phyloP scores from a whole-genome alignment of 2,113 vertebrate genomes.

The Colaptes auratus region DNA sequence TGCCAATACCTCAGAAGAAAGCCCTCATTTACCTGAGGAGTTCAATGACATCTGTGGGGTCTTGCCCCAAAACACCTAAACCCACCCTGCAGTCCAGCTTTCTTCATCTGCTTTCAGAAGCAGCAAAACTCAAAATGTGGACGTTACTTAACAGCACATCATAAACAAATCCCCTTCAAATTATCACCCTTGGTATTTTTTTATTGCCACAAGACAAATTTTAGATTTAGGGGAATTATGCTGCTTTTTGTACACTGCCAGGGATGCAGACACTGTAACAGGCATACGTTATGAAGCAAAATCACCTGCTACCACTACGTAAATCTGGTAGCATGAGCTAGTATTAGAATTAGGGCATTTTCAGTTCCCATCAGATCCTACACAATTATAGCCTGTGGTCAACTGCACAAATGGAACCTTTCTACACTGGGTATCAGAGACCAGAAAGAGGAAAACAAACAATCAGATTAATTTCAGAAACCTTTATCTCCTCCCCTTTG shows the following conservation, averaged over 20 bases:
- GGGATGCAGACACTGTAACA: neutral
- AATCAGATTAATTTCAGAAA: neutral
- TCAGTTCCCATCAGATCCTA: neutral
- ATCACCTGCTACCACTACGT: neutral
- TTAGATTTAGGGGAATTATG: neutral
- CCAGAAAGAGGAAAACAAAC: neutral
- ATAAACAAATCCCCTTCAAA: constrained; percentile 22
- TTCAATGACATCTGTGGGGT: rapidly evolving
- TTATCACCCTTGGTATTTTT: neutral
- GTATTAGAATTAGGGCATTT: neutral
- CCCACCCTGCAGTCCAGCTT: neutral
- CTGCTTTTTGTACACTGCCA: neutral
- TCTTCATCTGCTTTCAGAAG: neutral
- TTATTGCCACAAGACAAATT: neutral
- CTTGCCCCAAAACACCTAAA: neutral
- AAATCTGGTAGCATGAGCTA: neutral
- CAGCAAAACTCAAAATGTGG: neutral
- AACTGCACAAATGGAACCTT: neutral
- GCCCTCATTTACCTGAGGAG: rapidly evolving
- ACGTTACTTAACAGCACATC: neutral
- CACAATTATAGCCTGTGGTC: neutral
- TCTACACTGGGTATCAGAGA: neutral
- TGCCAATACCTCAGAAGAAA: neutral
- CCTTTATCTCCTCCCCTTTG: neutral
- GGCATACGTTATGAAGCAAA: neutral